A percentile compares a stretch with the other conserved stretches of the same genome.
These are phyloP conservation scores for Chloebia gouldiae DNA, from an alignment of 2,113 vertebrate genomes.

Conservation along the genomic window DNA sequence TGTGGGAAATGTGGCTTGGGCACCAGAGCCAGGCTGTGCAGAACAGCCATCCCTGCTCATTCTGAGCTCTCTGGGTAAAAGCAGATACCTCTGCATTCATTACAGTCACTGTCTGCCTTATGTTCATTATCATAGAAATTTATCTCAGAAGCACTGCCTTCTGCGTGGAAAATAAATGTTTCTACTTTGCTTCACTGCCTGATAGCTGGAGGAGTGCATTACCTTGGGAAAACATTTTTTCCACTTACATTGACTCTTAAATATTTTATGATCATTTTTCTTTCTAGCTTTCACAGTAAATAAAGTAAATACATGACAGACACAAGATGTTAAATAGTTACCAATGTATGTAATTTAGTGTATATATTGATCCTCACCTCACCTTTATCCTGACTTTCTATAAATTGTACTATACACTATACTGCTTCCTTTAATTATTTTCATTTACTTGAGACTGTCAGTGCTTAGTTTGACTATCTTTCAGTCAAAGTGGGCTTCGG, in stretches of 20 bases:
- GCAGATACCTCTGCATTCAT: neutral
- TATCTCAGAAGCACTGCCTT: neutral
- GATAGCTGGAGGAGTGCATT: constrained; percentile 45
- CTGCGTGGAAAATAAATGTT: constrained; percentile 33
- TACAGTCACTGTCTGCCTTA: neutral
- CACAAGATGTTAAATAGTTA: neutral
- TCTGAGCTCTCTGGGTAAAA: neutral
- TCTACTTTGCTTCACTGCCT: constrained; percentile 33
- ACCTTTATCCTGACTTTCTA: neutral
- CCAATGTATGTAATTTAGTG: neutral
- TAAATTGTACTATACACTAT: neutral
- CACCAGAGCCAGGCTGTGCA: neutral
- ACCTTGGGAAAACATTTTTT: constrained; percentile 18
- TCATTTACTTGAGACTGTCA: neutral
- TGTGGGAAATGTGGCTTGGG: neutral
- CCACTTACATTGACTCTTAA: constrained; percentile 23
- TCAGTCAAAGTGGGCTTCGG: neutral
- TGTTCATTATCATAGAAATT: constrained; percentile 14
- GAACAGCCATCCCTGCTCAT: neutral
- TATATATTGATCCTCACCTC: neutral
- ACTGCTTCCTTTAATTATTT: neutral
- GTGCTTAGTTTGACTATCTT: neutral
- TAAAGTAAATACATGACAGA: neutral
- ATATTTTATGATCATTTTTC: constrained; percentile 50
- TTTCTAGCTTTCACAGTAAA: constrained; percentile 29